Evolutionary conservation across 2,797 vertebrate genomes (phyloP), one percentile per base, ranked within the genome.

Genomic region (Lepilemur septentrionalis): DNA sequence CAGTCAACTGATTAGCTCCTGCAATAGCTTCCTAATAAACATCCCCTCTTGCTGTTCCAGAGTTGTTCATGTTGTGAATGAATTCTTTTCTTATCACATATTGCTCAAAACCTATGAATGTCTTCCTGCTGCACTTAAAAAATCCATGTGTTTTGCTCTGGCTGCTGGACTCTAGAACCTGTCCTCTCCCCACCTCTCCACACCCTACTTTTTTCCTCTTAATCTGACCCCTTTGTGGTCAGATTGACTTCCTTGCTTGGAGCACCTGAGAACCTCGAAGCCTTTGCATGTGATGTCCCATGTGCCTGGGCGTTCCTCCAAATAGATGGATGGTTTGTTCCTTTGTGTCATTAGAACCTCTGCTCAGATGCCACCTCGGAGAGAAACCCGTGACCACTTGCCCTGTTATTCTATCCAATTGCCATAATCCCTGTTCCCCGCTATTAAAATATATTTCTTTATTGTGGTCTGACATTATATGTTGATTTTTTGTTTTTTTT

Each of bases 351-450:
- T 89, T 75, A 18, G 14, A 5, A 11, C 52, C 5, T 86, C 10
- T 69, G 9, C 25, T 69, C 50, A 63, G 12, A 20, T 57, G 43
- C 35, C 28, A 5, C 23, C 15, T 43, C 32, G 10, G 32, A 35
- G 14, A 38, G 2, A 5, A 4, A 30, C 59, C 69, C 2, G 0
- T n/a, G 46, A 65, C 18, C 41, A 32, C 3, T 35, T 1, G 11
- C 59, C 17, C 20, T 67, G 5, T 48, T 41, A 38, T 5, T 23
- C 28, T 70, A 1, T 50, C 25, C 41, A 30, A 28, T 67, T 48
- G 12, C 13, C 61, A 14, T 52, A 9, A 81, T 79, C 20, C n/a
- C 17, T 35, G 13, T 52, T 41, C 41, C 32, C 7, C 65, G 25
- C n/a, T 55, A 0, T 57, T 57, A 9, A 57, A 23, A 57, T 63